These are phyloP conservation scores for Alouatta palliata DNA, from an alignment of 2,113 vertebrate species.

Conservation along the genomic window DNA sequence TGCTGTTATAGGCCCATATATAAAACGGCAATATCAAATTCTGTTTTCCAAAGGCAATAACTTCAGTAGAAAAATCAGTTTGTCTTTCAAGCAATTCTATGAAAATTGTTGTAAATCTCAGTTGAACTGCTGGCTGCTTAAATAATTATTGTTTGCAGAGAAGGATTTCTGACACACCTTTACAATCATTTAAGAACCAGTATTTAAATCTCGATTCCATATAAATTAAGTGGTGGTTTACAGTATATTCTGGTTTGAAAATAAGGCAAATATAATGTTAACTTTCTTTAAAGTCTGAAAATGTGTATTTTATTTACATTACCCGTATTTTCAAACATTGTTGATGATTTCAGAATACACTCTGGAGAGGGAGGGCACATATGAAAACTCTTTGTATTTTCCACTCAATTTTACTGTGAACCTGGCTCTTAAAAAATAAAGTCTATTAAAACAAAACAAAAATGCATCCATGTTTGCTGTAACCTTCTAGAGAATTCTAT, in stretches of 20 bases:
- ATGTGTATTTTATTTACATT: not conserved
- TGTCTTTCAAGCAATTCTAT: not conserved
- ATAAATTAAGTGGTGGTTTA: slow-evolving; percentile 20
- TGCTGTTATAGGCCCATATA: no score
- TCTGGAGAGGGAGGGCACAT: not conserved
- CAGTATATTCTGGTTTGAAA: not conserved
- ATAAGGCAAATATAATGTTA: not conserved
- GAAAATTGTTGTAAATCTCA: not conserved
- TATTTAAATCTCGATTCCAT: not conserved
- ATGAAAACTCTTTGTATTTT: not conserved
- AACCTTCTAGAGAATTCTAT: not conserved
- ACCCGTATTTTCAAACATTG: not conserved
- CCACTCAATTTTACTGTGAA: not conserved
- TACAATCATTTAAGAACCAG: not conserved
- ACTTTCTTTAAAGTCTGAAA: not conserved
- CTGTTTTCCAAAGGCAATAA: not conserved
- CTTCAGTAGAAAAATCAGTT: not conserved
- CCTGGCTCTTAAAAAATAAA: not conserved
- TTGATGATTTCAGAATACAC: not conserved
- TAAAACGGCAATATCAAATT: not conserved
- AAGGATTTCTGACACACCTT: not conserved
- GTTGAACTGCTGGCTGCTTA: not conserved
- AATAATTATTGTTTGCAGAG: not conserved
- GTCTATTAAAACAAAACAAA: no score
- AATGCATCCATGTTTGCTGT: not conserved